A percentile compares a stretch with the other conserved stretches of the same genome.
Evolutionary conservation across 2,888 invertebrate species (phyloP).

Genomic region (Drosophila macrospina): DNA sequence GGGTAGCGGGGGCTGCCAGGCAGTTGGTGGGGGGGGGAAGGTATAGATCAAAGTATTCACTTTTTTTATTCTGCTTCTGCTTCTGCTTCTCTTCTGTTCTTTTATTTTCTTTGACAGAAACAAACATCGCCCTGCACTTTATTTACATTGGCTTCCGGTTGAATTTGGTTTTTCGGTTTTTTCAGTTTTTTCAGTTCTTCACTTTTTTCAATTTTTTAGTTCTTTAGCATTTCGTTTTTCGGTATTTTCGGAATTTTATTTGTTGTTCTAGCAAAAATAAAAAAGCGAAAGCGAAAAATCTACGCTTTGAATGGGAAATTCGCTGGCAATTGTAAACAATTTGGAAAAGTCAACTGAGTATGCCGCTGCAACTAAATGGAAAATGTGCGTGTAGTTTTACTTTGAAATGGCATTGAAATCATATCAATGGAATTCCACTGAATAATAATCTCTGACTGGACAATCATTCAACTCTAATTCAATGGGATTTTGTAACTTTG

Average conservation of each 20-base stretch:
- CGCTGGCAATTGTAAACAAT: constrained; percentile 59
- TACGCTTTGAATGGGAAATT: constrained; percentile 41
- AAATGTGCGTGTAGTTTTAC: constrained; percentile 28
- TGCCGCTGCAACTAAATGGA: constrained; percentile 43
- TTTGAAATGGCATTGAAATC: constrained; percentile 34
- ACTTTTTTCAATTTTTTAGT: constrained; percentile 36
- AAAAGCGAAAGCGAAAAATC: constrained; percentile 72
- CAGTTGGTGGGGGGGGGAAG: constrained; percentile 30
- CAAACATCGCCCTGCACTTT: constrained; percentile 75
- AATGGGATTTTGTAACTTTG: constrained; percentile 4
- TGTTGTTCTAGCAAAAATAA: constrained; percentile 75
- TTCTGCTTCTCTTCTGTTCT: constrained; percentile 17
- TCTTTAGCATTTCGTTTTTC: constrained; percentile 10
- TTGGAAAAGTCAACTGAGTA: constrained; percentile 53
- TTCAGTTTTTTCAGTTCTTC: constrained; percentile 25
- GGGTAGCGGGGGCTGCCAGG: constrained; percentile 6
- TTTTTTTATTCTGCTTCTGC: too few species aligned
- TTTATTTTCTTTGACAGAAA: constrained; percentile 75
- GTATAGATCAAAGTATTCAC: constrained; percentile 72
- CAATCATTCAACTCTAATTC: constrained; percentile 3
- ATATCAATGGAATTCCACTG: constrained; percentile 20
- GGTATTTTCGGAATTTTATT: constrained; percentile 52
- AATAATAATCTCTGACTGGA: constrained; percentile 28
- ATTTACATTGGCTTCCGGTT: constrained; percentile 81
- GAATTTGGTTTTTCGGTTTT: constrained; percentile 67